Percentiles rank a stretch among this genome's conserved stretches.
Evolutionary conservation across 2,797 vertebrate genomes (phyloP).

Genomic region (Schizopygopsis pylzovi): DNA sequence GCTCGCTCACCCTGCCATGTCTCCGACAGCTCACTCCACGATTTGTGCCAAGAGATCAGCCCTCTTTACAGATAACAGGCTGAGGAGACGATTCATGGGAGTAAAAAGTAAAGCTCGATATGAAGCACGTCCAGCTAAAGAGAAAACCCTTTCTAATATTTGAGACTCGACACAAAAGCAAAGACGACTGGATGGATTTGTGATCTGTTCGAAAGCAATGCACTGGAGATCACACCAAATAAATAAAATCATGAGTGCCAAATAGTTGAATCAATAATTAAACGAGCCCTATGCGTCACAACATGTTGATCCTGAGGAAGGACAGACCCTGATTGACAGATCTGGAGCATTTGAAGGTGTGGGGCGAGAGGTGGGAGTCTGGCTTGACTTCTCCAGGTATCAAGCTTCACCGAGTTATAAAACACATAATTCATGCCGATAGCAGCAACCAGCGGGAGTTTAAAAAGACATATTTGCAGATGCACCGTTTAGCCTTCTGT

Average conservation of each 20-base stretch:
- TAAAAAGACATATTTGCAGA: slow-evolving; percentile 21
- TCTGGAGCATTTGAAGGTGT: slow-evolving; percentile 75
- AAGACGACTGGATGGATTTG: slow-evolving; percentile 4
- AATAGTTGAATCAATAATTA: slow-evolving; percentile 78
- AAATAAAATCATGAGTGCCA: slow-evolving; percentile 59
- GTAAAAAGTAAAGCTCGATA: too few species aligned
- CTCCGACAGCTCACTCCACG: slow-evolving; percentile 56
- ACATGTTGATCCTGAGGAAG: slow-evolving; percentile 59
- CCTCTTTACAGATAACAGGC: slow-evolving; percentile 57
- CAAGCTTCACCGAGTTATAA: slow-evolving; percentile 46
- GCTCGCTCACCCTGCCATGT: slow-evolving; percentile 55
- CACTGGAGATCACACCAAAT: slow-evolving; percentile 18
- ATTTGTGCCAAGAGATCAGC: slow-evolving; percentile 59
- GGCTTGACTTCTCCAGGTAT: slow-evolving; percentile 45
- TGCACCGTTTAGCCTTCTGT: background rate
- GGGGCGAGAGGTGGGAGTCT: slow-evolving; percentile 20
- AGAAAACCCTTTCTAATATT: slow-evolving; percentile 13
- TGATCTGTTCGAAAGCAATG: slow-evolving; percentile 31
- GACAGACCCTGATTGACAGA: slow-evolving; percentile 78
- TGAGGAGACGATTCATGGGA: slow-evolving; percentile 37
- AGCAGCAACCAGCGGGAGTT: background rate
- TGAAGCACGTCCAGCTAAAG: slow-evolving; percentile 64
- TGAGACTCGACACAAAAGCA: slow-evolving; percentile 1
- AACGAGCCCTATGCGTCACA: slow-evolving; percentile 70
- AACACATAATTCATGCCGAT: slow-evolving; percentile 50